A percentile compares a stretch with the other conserved stretches of the same genome.
These are phyloP conservation scores for Xestia xanthographa DNA, from an alignment of 2,888 invertebrate genomes.

Conservation along the genomic window DNA sequence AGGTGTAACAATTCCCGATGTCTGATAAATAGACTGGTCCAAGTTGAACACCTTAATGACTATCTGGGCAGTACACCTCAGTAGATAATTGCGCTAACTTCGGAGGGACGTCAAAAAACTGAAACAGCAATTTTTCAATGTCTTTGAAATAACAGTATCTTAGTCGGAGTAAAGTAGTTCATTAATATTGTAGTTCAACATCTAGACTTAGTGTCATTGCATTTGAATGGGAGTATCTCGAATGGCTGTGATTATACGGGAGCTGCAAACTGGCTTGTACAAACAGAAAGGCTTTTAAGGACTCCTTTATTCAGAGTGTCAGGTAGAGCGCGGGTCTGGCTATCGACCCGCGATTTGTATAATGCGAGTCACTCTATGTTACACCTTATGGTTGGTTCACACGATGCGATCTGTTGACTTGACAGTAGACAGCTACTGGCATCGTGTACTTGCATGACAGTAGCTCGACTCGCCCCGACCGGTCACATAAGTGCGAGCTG, in stretches of 20 bases:
- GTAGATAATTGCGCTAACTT: conserved; percentile 67
- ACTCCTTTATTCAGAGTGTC: conserved; percentile 62
- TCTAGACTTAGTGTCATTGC: conserved; percentile 72
- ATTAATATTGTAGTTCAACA: conserved; percentile 72
- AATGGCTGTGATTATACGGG: conserved; percentile 74
- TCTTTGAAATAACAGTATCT: conserved; percentile 56
- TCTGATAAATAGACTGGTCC: conserved; percentile 43
- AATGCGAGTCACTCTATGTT: conserved; percentile 45
- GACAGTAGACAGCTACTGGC: too few relatives aligned
- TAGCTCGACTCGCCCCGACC: neutral
- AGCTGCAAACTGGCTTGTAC: conserved; percentile 74
- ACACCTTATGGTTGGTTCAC: conserved; percentile 26
- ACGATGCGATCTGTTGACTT: neutral
- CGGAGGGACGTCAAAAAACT: conserved; percentile 75
- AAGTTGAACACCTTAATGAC: conserved; percentile 51
- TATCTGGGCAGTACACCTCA: conserved; percentile 50
- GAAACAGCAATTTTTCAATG: conserved; percentile 71
- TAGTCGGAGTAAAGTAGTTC: conserved; percentile 67
- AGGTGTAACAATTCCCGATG: conserved; percentile 28
- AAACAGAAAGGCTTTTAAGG: conserved; percentile 79
- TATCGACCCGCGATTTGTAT: conserved; percentile 58
- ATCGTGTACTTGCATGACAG: neutral
- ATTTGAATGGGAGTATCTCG: conserved; percentile 76
- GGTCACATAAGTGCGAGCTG: neutral
- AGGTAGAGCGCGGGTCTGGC: conserved; percentile 68